Evolutionary conservation across 2,888 invertebrate genomes (phyloP), one percentile per base, ranked within the genome.

Genomic region (Parnassius glacialis): DNA sequence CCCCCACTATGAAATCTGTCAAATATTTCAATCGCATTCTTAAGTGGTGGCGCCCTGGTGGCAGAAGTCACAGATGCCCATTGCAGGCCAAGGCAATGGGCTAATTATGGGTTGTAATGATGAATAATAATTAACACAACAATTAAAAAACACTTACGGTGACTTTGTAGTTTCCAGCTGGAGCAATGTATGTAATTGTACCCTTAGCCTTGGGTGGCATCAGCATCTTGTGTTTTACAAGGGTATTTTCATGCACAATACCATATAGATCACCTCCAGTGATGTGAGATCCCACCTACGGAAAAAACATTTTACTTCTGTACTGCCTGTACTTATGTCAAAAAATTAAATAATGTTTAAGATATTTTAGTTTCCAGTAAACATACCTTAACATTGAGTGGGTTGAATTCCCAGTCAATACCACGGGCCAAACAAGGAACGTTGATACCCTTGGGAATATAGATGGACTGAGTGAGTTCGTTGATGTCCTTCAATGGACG

Each of bases 401-500:
- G 98, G 79, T 94, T 94, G 87, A 98, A 99, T 73, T 99, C 99
- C 99, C 99, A 99, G 66, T 93, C 88, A 61, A 90, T 82, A 1
- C 94, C 94, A 59, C 97, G 93, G 9, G 96, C 96, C 65, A 99
- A 90, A 57, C 96, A 94, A n/a, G 98, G 98, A 64, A 96, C 95
- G 87, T 99, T 99, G 57, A 99, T 95, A 87, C 99, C 99, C 93
- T 99, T 99, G 52, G 99, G 99, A 90, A 99, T 99, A 94, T 99
- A 99, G 91, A 99, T 99, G 81, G 98, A 98, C 81, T 95, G 93
- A 1, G 98, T 98, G 68, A 98, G 88, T 81, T 98, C 97, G 81
- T 96, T 94, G 85, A 99, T 99, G 90, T 98, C 99, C 88, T 97
- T 98, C 78, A 99, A 88, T 0, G 99, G 99, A 80, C 99, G 96